Base-by-base conservation (phyloP, 2,113 vertebrate genomes). In the Mustelus asterias region DNA sequence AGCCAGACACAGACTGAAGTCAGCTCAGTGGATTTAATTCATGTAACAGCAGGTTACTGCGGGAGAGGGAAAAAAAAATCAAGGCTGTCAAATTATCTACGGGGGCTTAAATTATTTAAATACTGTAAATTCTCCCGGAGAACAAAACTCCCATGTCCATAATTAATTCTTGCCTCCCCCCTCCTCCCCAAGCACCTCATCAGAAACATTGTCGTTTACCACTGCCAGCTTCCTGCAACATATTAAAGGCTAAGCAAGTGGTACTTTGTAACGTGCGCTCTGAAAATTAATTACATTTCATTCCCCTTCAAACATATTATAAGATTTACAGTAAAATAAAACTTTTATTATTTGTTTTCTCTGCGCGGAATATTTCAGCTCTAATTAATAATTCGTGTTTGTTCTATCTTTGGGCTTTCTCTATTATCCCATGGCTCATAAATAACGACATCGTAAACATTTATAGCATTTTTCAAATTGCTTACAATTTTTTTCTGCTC, bases 31-130 rank as follows among this genome's bases (percentile, higher is more conserved):
- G 97, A 98, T 98, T 98, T 98, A 98, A 98, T 98, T 98, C 98
- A 96, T 98, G 97, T 97, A 99, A 97, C 99, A 99, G 99, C 98
- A 97, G 98, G 99, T 98, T 98, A 97, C 98, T 98, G 97, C 96
- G 96, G 97, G 98, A 99, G 98, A 99, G n/a, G 6, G 16, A 29
- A 58, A 92, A 92, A 90, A 92, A 98, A 98, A 99, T 99, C 99
- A 98, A 98, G 98, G 98, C 98, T 99, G 99, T 99, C 99, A 99
- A 97, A 96, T 97, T 98, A 98, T 97, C 98, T 97, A 98, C 97
- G 96, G 98, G 98, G 98, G 98, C 98, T 98, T 99, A 99, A 99
- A 99, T 99, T 99, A 99, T 99, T 99, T 98, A 99, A 98, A 99
- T 99, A 98, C 98, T 98, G 98, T 98, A 99, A 98, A 99, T 99